Evolutionary conservation across 2,113 vertebrate genomes (phyloP).

Genomic region (Pica pica): DNA sequence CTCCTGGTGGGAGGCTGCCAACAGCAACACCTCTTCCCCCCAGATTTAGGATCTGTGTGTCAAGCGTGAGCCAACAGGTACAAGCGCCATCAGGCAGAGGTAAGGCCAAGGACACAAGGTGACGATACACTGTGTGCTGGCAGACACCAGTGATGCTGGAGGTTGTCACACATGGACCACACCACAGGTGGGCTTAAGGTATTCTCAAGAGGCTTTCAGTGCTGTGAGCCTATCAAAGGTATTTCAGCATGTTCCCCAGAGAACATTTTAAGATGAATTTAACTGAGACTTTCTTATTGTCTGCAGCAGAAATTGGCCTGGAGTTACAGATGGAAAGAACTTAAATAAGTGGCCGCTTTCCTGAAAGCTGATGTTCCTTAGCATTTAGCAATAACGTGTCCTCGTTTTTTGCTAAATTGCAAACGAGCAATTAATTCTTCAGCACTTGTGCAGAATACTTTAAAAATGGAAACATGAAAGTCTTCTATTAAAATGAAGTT

Average conservation of each 20-base stretch:
- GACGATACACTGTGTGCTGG: accelerated
- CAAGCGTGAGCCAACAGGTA: neutral
- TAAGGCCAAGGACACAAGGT: neutral
- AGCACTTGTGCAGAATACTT: constrained; percentile 73
- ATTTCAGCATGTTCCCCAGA: neutral
- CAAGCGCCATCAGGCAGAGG: neutral
- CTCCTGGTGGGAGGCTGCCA: neutral
- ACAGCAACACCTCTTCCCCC: neutral
- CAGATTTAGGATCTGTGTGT: neutral
- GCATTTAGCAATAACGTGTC: constrained; percentile 61
- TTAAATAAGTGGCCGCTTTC: constrained; percentile 34
- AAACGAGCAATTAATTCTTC: constrained; percentile 75
- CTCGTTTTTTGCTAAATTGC: constrained; percentile 68
- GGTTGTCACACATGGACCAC: neutral
- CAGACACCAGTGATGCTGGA: neutral
- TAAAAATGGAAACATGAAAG: constrained; percentile 77
- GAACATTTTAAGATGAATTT: neutral
- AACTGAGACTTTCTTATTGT: neutral
- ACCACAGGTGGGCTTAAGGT: neutral
- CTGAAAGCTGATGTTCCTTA: constrained; percentile 61
- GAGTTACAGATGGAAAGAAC: constrained; percentile 35
- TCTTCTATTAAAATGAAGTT: constrained; percentile 77
- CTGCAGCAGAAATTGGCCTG: constrained; percentile 16
- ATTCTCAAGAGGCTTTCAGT: neutral
- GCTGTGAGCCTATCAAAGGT: neutral